Conservation (phyloP, 2,797 vertebrate genomes). For the Emydoidea blandingii region DNA sequence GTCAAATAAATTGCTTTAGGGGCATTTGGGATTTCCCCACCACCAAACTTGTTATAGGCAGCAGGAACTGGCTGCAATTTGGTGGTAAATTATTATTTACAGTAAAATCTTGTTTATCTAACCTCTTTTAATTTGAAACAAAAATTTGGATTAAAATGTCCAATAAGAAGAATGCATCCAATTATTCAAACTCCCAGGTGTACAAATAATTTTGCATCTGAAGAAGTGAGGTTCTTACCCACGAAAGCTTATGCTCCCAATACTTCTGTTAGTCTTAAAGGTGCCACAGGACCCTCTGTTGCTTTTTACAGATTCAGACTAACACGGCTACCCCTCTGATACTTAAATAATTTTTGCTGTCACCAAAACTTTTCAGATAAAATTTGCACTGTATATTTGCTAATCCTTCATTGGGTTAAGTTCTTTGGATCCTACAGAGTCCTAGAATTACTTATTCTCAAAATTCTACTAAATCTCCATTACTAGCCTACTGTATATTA, state of each 20-base stretch:
- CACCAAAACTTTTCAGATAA: neutral
- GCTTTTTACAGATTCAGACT: no score
- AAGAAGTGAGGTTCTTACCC: no score
- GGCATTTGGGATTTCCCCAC: conserved; percentile 16
- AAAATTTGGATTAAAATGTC: conserved; percentile 30
- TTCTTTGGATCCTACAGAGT: neutral
- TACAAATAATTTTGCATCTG: conserved; percentile 13
- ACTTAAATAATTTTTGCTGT: conserved; percentile 14
- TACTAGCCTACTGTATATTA: neutral
- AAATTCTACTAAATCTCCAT: neutral
- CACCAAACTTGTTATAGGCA: neutral
- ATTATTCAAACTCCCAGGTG: neutral
- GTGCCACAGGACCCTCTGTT: no score
- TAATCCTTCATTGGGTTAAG: neutral
- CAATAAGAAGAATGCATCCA: neutral
- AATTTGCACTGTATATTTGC: neutral
- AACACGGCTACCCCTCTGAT: no score
- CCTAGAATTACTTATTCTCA: neutral
- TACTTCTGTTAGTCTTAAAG: no score
- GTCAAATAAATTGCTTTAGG: conserved; percentile 45
- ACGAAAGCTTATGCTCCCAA: no score
- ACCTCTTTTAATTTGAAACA: conserved; percentile 28
- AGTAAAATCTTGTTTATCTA: neutral
- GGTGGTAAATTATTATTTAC: neutral
- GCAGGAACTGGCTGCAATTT: neutral